phyloP scores from a whole-genome alignment of 2,888 invertebrate species.

The Heteropelma amictum region DNA sequence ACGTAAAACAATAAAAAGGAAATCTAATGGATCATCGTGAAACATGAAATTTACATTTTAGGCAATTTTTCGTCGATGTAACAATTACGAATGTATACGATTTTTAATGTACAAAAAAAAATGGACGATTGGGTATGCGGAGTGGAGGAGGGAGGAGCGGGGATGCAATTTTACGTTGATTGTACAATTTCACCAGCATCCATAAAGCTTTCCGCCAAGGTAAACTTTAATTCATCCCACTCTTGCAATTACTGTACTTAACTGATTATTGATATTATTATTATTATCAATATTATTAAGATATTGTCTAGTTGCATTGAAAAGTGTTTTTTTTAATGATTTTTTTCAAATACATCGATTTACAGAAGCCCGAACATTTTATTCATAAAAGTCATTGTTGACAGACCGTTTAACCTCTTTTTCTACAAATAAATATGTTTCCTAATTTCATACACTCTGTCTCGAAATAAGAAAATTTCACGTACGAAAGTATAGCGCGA shows the following conservation, averaged over 20 bases:
- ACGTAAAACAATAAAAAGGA: constrained; percentile 66
- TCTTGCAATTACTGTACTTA: constrained; percentile 37
- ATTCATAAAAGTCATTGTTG: constrained; percentile 14
- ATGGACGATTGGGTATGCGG: constrained; percentile 52
- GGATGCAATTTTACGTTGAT: constrained; percentile 14
- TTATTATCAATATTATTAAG: constrained; percentile 30
- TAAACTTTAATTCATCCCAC: constrained; percentile 18
- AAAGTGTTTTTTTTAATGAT: constrained; percentile 1
- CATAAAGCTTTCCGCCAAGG: constrained; percentile 26
- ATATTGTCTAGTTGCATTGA: constrained; percentile 19
- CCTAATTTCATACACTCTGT: constrained; percentile 13
- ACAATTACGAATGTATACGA: constrained; percentile 77
- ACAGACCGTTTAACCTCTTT: constrained; percentile 4
- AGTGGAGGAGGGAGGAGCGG: constrained; percentile 9
- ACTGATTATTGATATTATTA: constrained; percentile 35
- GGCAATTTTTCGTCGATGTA: constrained; percentile 74
- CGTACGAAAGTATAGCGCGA: neutral
- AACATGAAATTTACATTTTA: constrained; percentile 65
- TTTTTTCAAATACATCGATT: constrained; percentile 12
- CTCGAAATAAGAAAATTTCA: neutral
- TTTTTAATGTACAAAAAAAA: constrained; percentile 77
- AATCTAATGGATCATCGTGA: constrained; percentile 50
- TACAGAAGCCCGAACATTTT: neutral
- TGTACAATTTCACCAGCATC: constrained; percentile 15
- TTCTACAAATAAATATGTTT: constrained; percentile 4